Evolutionary conservation across 2,113 vertebrate species (phyloP).

Genomic region (Ancistrus triradiatus): DNA sequence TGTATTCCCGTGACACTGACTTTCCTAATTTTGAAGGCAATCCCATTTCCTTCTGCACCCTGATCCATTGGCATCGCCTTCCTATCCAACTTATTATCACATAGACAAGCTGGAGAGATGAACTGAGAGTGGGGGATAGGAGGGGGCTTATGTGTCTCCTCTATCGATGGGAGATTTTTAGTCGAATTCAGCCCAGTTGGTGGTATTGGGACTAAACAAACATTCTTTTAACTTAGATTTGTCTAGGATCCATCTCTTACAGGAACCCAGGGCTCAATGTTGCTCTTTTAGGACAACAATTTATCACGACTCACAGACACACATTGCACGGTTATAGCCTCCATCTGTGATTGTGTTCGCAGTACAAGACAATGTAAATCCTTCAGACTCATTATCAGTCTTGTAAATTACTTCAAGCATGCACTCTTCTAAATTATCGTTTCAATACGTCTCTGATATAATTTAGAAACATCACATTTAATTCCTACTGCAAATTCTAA

Average conservation of each 20-base stretch:
- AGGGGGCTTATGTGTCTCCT: conserved; percentile 5
- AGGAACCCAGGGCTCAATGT: conserved; percentile 43
- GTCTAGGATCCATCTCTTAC: conserved; percentile 38
- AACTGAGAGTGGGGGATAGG: background rate
- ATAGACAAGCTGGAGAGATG: background rate
- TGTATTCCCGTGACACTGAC: background rate
- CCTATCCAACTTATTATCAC: conserved; percentile 8
- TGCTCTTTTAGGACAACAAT: conserved; percentile 36
- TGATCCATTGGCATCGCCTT: background rate
- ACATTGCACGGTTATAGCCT: background rate
- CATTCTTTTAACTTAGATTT: conserved; percentile 20
- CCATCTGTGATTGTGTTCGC: too few relatives aligned
- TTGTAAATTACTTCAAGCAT: too few relatives aligned
- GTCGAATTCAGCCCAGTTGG: conserved; percentile 10
- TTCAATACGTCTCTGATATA: too few relatives aligned
- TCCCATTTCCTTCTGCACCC: background rate
- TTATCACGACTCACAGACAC: background rate
- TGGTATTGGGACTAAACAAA: conserved; percentile 31
- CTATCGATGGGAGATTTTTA: conserved; percentile 23
- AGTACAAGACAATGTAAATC: too few relatives aligned
- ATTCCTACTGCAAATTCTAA: too few relatives aligned
- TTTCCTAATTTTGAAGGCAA: background rate
- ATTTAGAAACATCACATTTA: too few relatives aligned
- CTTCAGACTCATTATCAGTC: too few relatives aligned
- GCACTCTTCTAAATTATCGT: too few relatives aligned